Conservation (phyloP, 64 coral and sea anemone genomes). For the Pocillopora damicornis region DNA sequence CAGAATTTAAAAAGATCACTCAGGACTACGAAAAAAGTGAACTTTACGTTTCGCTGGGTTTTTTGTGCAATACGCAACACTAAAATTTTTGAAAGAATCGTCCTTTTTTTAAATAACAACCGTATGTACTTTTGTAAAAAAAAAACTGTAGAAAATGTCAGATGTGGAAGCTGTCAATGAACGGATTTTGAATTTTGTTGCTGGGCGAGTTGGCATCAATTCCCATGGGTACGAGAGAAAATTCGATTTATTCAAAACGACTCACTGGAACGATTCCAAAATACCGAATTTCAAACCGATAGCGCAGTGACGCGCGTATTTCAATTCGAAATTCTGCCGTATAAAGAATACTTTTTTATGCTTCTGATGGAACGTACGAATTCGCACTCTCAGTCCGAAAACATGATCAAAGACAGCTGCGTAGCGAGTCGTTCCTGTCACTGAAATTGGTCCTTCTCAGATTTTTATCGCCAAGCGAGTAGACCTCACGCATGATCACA, state of each 20-base stretch:
- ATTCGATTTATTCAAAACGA: conserved; percentile 14
- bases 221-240: background rate
- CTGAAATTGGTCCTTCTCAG: background rate
- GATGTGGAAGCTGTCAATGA: too few species aligned
- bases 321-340: background rate
- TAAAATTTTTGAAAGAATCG: background rate
- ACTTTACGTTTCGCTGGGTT: conserved; percentile 9
- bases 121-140: background rate
- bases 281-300: background rate
- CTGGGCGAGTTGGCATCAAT: background rate
- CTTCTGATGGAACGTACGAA: background rate
- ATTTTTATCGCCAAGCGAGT: conserved; percentile 1
- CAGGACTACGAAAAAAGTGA: background rate
- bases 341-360: background rate
- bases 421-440: background rate
- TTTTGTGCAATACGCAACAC: background rate
- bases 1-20: conserved; percentile 11
- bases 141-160: background rate
- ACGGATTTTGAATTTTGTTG: background rate
- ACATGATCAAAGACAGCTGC: background rate
- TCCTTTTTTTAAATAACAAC: background rate
- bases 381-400: background rate
- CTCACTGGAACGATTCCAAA: conserved; percentile 9
- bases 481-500: background rate
- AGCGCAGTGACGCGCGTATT: conserved; percentile 1